Evolutionary conservation across 2,888 invertebrate species (phyloP).

Genomic region (Serripes groenlandicus): DNA sequence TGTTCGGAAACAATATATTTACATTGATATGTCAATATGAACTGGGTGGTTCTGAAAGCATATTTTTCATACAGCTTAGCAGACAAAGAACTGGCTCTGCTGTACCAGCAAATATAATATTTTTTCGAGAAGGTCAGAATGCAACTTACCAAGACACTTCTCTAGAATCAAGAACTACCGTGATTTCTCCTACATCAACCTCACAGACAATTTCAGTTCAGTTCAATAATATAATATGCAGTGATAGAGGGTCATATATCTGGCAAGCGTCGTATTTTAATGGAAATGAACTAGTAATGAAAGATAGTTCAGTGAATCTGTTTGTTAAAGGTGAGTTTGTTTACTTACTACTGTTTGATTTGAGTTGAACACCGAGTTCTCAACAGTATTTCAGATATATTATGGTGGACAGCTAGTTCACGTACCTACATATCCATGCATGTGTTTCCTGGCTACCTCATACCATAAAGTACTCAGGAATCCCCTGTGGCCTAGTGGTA

Average conservation of each 20-base stretch:
- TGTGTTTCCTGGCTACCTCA: too few relatives aligned
- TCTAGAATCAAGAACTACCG: conserved; percentile 10
- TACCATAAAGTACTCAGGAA: too few relatives aligned
- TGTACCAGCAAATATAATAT: not conserved
- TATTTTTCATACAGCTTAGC: not conserved
- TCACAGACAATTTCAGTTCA: not conserved
- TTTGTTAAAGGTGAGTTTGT: conserved; percentile 25
- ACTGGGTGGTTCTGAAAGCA: not conserved
- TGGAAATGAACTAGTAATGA: too few relatives aligned
- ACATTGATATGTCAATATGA: conserved; percentile 21
- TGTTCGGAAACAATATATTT: conserved; percentile 27
- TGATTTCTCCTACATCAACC: not conserved
- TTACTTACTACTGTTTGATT: too few relatives aligned
- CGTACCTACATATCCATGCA: too few relatives aligned
- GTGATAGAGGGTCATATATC: conserved; percentile 34
- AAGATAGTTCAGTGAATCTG: too few relatives aligned
- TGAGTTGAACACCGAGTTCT: too few relatives aligned
- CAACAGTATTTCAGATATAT: too few relatives aligned
- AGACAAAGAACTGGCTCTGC: not conserved
- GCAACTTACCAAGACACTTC: not conserved
- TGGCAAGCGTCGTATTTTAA: conserved; percentile 23
- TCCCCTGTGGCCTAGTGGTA: too few relatives aligned
- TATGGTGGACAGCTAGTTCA: too few relatives aligned
- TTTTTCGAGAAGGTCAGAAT: not conserved
- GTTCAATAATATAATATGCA: conserved; percentile 30